phyloP scores from a whole-genome alignment of 2,113 vertebrate genomes.

The Scytalopus superciliaris region DNA sequence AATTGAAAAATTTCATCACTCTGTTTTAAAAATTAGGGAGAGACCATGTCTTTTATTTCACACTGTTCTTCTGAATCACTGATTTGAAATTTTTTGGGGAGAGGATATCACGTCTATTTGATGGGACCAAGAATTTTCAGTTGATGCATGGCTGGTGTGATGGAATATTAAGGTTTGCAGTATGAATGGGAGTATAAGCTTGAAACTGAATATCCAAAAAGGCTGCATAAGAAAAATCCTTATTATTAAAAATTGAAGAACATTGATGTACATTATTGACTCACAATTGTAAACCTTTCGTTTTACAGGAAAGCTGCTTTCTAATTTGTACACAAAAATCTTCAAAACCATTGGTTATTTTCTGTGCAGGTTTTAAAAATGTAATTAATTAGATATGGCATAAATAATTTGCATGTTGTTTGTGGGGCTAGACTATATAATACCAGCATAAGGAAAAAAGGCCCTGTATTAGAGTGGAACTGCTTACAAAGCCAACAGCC shows the following conservation, averaged over 20 bases:
- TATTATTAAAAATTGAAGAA: neutral
- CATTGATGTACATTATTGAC: neutral
- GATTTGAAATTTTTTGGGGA: neutral
- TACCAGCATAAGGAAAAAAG: neutral
- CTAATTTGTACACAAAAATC: neutral
- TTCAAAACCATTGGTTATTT: neutral
- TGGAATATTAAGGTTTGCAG: neutral
- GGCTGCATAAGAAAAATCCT: neutral
- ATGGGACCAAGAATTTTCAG: neutral
- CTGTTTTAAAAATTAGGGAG: neutral
- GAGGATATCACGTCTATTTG: neutral
- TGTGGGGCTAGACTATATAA: neutral
- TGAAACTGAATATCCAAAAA: neutral
- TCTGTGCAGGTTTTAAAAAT: neutral
- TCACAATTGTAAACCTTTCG: neutral
- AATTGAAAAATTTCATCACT: neutral
- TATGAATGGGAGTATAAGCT: neutral
- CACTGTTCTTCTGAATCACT: neutral
- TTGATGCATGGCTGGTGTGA: fast-evolving
- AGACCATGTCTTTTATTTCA: neutral
- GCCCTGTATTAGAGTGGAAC: neutral
- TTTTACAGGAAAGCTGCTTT: neutral
- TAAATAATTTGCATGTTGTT: neutral
- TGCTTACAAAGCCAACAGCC: neutral
- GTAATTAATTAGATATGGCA: neutral